Evolutionary conservation across 2,113 vertebrate species (phyloP).

Genomic region (Clupea harengus): DNA sequence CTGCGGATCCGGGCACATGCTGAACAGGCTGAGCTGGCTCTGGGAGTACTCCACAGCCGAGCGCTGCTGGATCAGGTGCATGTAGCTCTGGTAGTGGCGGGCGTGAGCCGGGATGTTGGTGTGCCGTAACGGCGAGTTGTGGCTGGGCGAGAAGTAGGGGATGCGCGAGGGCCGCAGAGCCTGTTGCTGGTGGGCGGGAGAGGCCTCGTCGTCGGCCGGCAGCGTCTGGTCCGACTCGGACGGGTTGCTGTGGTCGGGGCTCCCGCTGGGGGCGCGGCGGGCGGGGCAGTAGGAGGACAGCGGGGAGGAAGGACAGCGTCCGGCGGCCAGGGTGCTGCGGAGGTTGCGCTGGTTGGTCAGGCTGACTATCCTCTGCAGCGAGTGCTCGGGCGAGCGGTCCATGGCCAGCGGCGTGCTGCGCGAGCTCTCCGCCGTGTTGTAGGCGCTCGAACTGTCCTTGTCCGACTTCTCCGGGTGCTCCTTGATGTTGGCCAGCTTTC

Average conservation of each 20-base stretch:
- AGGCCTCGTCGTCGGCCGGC: conserved; percentile 65
- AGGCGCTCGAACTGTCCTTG: conserved; percentile 96
- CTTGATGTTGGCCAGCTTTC: conserved; percentile 80
- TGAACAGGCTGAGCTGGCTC: conserved; percentile 90
- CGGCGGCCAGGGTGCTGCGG: conserved; percentile 66
- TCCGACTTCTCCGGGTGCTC: conserved; percentile 91
- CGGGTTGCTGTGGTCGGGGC: conserved; percentile 68
- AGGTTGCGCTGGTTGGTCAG: conserved; percentile 91
- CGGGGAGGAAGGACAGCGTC: conserved; percentile 44
- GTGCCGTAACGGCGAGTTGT: conserved; percentile 81
- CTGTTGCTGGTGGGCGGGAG: not conserved
- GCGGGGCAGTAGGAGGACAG: conserved; percentile 60
- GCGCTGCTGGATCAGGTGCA: conserved; percentile 93
- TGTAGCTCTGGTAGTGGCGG: conserved; percentile 94
- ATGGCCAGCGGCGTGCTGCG: conserved; percentile 86
- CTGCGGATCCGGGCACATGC: conserved; percentile 81
- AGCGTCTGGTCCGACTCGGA: conserved; percentile 62
- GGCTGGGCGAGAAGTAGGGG: conserved; percentile 87
- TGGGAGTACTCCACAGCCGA: conserved; percentile 92
- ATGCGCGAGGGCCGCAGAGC: conserved; percentile 52
- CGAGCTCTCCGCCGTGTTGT: conserved; percentile 95
- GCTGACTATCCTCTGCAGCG: conserved; percentile 85
- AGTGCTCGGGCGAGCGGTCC: conserved; percentile 87
- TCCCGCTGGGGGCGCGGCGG: conserved; percentile 69
- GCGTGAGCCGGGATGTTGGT: conserved; percentile 86